Percentiles rank a stretch among this genome's conserved stretches.
Conservation (phyloP, 2,797 vertebrate species). For the Manis crassicaudata region DNA sequence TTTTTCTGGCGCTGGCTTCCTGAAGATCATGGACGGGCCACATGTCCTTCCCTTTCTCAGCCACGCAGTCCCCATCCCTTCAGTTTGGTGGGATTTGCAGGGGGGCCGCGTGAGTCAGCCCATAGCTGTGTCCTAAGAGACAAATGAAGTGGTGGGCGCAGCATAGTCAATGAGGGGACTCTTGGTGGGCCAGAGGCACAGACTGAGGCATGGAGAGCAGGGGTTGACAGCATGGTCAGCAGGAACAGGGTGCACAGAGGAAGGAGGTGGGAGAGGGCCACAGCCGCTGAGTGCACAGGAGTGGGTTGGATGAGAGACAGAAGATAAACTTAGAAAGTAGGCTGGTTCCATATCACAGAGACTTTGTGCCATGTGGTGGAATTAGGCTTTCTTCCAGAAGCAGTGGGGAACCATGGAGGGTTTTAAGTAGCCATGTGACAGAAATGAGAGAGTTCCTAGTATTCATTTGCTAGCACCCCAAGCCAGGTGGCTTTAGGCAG, state of each 20-base stretch:
- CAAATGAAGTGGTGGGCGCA: neutral
- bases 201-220: neutral
- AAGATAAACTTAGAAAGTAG: neutral
- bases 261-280: neutral
- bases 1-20: neutral
- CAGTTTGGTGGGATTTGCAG: neutral
- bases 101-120: neutral
- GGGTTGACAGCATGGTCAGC: neutral
- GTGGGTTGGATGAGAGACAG: too few relatives aligned
- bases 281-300: neutral
- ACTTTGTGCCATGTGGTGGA: neutral
- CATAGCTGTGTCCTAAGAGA: neutral
- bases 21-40: too few relatives aligned
- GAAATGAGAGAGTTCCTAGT: too few relatives aligned
- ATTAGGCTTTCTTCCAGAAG: neutral
- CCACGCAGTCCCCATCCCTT: neutral
- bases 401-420: neutral
- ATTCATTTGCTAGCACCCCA: neutral
- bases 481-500: neutral
- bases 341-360: neutral
- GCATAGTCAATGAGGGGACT: too few relatives aligned
- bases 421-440: neutral
- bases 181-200: too few relatives aligned
- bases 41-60: neutral
- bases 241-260: rapidly evolving